Percentiles rank a stretch among this genome's conserved stretches.
Conservation (phyloP, 2,113 vertebrate genomes). For the Fukomys damarensis region DNA sequence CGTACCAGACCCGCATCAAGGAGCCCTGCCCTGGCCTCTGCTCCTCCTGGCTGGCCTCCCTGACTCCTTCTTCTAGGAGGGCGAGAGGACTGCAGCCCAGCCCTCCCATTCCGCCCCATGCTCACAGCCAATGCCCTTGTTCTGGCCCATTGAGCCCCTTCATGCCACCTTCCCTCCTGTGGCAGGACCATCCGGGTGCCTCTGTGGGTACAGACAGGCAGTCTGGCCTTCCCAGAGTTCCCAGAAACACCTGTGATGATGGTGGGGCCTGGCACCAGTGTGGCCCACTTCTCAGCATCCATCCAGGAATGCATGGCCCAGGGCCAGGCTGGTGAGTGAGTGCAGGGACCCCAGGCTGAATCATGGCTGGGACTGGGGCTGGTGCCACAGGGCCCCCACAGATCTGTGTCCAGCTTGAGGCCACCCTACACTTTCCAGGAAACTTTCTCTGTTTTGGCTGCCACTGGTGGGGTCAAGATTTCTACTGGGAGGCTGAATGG, state of each 20-base stretch:
- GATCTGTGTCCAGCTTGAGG: background rate
- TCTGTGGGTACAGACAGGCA: constrained; percentile 94
- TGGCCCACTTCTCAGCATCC: constrained; percentile 95
- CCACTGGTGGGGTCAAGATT: constrained; percentile 91
- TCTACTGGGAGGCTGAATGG: constrained; percentile 94
- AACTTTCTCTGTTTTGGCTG: constrained; percentile 96
- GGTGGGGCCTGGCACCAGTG: constrained; percentile 97
- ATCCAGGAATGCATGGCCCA: constrained; percentile 92
- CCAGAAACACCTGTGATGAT: constrained; percentile 89
- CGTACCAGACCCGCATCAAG: constrained; percentile 90
- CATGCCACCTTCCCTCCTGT: background rate
- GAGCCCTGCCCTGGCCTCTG: constrained; percentile 94
- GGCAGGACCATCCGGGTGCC: constrained; percentile 89
- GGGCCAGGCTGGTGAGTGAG: constrained; percentile 87
- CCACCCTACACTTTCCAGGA: constrained; percentile 79
- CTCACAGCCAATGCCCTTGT: accelerated
- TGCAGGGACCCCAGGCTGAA: accelerated
- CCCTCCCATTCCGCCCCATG: accelerated
- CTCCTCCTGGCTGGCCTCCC: constrained; percentile 94
- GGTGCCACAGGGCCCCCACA: accelerated
- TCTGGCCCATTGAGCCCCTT: background rate
- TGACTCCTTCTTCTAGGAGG: constrained; percentile 76
- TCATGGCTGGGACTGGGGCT: accelerated
- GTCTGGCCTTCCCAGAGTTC: constrained; percentile 90
- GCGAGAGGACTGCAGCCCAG: background rate